Evolutionary conservation across 2,797 vertebrate species (phyloP), one percentile per base, ranked within the genome.

Genomic region (Alectoris magna): DNA sequence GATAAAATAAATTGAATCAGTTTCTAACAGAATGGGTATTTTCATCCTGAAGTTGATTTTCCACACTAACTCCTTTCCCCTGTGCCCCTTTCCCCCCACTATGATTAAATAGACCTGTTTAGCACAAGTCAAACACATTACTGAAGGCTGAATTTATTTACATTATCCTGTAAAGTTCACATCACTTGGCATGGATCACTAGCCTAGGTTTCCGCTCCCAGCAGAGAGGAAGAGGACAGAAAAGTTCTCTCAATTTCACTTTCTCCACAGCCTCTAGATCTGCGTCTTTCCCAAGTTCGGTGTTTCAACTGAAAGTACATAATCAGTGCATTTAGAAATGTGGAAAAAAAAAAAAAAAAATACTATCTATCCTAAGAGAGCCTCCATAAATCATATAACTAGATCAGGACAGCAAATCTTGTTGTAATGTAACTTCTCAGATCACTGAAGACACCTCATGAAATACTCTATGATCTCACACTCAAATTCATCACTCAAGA

Each of bases 351-450:
- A 39, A 24, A 74, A 11, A 84, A 72, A 36, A 26, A 31, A 4
- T 23, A 36, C 7, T 19, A 46, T 27, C 69, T 60, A 22, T n/a
- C n/a, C 27, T 64, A 51, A 53, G 11, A 76, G 53, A 84, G 38
- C 34, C 85, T 71, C 64, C 53, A 90, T 56, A 93, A 88, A 86
- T 69, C 71, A 81, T 29, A 34, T 10, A 49, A 5, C 43, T 69
- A 53, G 10, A 82, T 31, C 9, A 73, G n/a, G 31, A 82, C 51
- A 82, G 46, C 5, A 16, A 91, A 91, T 66, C 12, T 60, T 7
- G 43, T 73, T 89, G 62, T 84, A 86, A 70, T 10, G 14, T 11
- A 64, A 14, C 82, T 87, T 86, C 38, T 88, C 83, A 67, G 27
- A 16, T 34, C 41, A 68, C 0, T 49, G 53, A 91, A 74, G 44